These are phyloP conservation scores for Sarotherodon lohbergeri DNA, from an alignment of 2,113 vertebrate genomes.

Conservation along the genomic window DNA sequence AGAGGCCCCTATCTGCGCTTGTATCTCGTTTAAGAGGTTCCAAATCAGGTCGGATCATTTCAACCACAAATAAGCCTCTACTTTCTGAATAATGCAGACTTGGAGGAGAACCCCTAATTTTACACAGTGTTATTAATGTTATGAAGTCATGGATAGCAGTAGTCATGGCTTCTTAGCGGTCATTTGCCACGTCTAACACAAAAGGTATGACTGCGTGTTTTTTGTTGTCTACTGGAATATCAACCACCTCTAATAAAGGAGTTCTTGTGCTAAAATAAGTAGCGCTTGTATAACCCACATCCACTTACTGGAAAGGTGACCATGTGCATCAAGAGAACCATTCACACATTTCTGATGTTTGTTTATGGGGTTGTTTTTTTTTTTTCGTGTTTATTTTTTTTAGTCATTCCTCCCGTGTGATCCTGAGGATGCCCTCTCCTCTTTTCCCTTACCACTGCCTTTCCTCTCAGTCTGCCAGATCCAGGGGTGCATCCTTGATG, in stretches of 20 bases:
- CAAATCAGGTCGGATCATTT: background rate
- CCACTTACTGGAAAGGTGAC: constrained; percentile 52
- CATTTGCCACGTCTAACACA: background rate
- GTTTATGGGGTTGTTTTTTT: constrained; percentile 28
- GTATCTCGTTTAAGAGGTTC: background rate
- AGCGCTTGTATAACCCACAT: constrained; percentile 25
- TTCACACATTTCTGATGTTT: constrained; percentile 50
- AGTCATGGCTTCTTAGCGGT: background rate
- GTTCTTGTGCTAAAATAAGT: constrained; percentile 52
- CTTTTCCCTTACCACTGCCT: constrained; percentile 3
- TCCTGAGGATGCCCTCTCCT: constrained; percentile 20
- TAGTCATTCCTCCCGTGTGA: constrained; percentile 10
- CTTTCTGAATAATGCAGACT: background rate
- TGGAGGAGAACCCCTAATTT: background rate
- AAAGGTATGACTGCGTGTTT: constrained; percentile 20
- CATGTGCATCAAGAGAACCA: constrained; percentile 33
- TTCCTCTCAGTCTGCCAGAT: background rate
- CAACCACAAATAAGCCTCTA: background rate
- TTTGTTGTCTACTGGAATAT: constrained; percentile 41
- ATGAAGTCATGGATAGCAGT: constrained; percentile 22
- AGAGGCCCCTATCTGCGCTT: background rate
- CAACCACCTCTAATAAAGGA: constrained; percentile 9
- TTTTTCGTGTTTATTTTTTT: constrained; percentile 13
- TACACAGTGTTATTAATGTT: background rate
- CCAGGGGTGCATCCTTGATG: background rate